Base-by-base conservation (phyloP, 1,140 invertebrate genomes). In the Platyura marginata region DNA sequence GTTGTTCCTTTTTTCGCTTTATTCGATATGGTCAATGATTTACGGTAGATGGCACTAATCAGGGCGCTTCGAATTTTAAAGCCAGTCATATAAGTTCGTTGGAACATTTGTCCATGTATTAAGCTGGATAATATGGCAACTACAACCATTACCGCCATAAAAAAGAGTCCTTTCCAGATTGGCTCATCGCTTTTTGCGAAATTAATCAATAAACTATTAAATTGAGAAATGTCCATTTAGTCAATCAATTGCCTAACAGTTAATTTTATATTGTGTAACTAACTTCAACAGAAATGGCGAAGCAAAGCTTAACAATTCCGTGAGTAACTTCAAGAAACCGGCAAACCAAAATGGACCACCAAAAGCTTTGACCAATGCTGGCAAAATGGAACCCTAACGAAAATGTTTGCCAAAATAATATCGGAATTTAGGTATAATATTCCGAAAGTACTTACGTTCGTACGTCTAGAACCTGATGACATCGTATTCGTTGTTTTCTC, bases 21-120 rank as follows among this genome's bases (percentile, higher is more conserved):
- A 53, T 83, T 86, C 0, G 83, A 88, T 58, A 88, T 76, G 37
- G 72, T 63, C 32, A 88, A 58, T 2, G 82, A 79, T 64, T 98
- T 98, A 53, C 80, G 73, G 59, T 98, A 98, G 48, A 98, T 87
- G 39, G 91, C 77, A 47, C 89, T 85, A 8, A 93, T 91, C 16
- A 98, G 65, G 1, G 87, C 81, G 0, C 92, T 94, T 45, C 93
- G 68, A 46, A 97, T 81, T 36, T 86, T 72, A 67, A 97, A 76
- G 5, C 91, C 93, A 18, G 94, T 79, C 23, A 92, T 64, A 53
- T 85, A 87, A 82, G 93, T 91, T 23, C 79, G 69, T 52, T 89
- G 79, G 60, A 91, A 91, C 62, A 93, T 94, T 48, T 91, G 87
- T 0, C 81, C 75, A 13, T 94, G 60, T 6, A 96, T 64, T 38